A percentile compares a stretch with the other conserved stretches of the same genome.
phyloP scores from a whole-genome alignment of 2,888 invertebrate genomes.

The Patella depressa region DNA sequence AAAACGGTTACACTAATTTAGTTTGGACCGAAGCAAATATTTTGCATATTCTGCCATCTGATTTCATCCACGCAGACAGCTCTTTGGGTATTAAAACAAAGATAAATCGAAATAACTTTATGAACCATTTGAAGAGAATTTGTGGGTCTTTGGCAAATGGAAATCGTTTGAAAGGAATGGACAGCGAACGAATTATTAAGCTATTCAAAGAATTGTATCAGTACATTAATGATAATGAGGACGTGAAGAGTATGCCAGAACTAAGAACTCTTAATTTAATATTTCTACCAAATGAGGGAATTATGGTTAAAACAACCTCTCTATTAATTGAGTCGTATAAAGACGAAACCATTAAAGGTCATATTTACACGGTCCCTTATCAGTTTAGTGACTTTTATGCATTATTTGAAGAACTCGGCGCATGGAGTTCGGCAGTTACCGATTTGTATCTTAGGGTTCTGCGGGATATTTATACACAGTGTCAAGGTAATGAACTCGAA shows the following conservation, averaged over 20 bases:
- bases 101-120: too few species aligned
- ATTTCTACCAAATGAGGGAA: neutral
- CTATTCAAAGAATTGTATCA: neutral
- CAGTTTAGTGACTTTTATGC: neutral
- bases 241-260: neutral
- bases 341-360: neutral
- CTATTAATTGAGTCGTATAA: neutral
- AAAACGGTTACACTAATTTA: too few species aligned
- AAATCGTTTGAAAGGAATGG: too few species aligned
- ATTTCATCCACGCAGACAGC: too few species aligned
- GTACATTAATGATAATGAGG: neutral
- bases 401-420: neutral
- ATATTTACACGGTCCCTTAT: neutral
- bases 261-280: too few species aligned
- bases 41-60: too few species aligned
- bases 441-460: neutral
- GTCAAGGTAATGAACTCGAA: slow-evolving; percentile 20
- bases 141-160: too few species aligned
- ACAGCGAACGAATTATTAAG: too few species aligned
- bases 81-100: too few species aligned
- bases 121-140: too few species aligned
- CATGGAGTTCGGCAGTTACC: neutral
- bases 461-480: neutral
- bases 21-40: too few species aligned
- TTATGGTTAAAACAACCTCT: neutral